These are phyloP conservation scores for Tolypeutes matacus DNA, from an alignment of 2,797 vertebrate species.

Conservation along the genomic window DNA sequence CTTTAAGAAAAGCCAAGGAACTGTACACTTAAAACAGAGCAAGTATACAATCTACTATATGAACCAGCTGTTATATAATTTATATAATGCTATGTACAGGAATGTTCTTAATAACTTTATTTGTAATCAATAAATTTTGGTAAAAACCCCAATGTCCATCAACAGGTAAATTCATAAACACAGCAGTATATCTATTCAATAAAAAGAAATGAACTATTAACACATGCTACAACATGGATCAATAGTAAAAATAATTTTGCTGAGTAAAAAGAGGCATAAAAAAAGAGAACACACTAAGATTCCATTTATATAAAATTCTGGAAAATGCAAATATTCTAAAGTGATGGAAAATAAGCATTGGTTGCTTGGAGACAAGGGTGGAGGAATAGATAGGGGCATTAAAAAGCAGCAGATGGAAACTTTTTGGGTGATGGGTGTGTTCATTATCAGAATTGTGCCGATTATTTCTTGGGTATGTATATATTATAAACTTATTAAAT, in stretches of 20 bases:
- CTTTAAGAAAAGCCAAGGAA: not conserved
- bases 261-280: not conserved
- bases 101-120: not conserved
- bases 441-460: not conserved
- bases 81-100: not conserved
- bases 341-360: not conserved
- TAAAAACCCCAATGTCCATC: not conserved
- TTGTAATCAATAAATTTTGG: not conserved
- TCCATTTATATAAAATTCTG: not conserved
- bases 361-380: not conserved
- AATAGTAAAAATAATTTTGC: not conserved
- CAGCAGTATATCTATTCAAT: not conserved
- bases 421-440: not conserved
- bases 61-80: not conserved
- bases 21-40: not conserved
- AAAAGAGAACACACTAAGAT: not conserved
- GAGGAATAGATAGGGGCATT: not conserved
- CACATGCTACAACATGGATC: not conserved
- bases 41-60: not conserved
- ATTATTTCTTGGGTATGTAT: not conserved
- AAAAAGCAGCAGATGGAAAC: not conserved
- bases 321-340: conserved; percentile 8
- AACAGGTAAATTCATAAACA: not conserved
- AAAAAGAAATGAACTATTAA: not conserved
- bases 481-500: not conserved